Evolutionary conservation across 2,797 vertebrate genomes (phyloP), one percentile per base, ranked within the genome.

Genomic region (Micromesistius poutassou): DNA sequence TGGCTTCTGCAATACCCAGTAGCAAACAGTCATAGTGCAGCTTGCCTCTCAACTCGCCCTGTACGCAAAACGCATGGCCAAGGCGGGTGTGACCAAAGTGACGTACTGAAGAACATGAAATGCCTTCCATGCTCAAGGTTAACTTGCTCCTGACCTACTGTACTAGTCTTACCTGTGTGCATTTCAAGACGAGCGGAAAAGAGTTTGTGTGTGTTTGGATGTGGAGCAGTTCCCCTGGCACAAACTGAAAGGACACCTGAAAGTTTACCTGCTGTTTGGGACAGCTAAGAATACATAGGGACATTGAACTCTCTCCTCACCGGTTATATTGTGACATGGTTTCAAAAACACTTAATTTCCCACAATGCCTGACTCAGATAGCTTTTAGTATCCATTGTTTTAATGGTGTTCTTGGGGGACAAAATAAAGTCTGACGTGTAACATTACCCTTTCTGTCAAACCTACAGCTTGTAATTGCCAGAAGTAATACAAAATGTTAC

Each of bases 211-310:
- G 78, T 78, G n/a, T n/a, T 30, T 79, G 80, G 88, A 93, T 94
- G 88, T 93, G 78, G 93, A 92, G 74, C 93, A 93, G 89, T 84
- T 93, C 93, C 93, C 93, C 31, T 72, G 93, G 89, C 86, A 79
- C 89, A 88, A 88, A 88, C 79, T 81, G 82, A 87, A 91, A 93
- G 92, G 92, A 93, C 91, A 87, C 82, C 1, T 83, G 84, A 88
- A 92, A 88, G 88, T 91, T 91, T 91, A 91, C 87, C 87, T 88
- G 90, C 81, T 31, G 68, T 30, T 4, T 22, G 73, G 90, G 88
- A 92, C 86, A 90, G 87, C 81, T 87, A 81, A 85, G 85, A 89
- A 90, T 89, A 90, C 89, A 90, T 92, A 73, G 86, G 76, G 86
- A 85, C 83, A 73, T 85, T 89, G 89, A 93, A 92, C 50, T n/a